phyloP scores from a whole-genome alignment of 2,888 invertebrate genomes.

The Dynastes grantii region DNA sequence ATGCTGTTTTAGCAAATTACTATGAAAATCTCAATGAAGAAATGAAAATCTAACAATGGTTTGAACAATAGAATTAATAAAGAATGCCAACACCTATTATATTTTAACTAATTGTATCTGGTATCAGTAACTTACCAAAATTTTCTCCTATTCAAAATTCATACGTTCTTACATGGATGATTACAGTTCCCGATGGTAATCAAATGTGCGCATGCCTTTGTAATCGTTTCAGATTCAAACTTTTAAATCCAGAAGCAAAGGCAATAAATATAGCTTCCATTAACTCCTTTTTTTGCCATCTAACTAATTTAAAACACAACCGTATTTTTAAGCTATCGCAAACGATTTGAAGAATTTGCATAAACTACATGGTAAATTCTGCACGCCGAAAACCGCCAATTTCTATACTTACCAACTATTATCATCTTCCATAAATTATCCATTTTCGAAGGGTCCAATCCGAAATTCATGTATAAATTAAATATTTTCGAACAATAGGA shows the following conservation, averaged over 20 bases:
- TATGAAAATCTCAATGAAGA: too few relatives aligned
- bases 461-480: conserved; percentile 36
- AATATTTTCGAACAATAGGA: conserved; percentile 20
- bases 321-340: background rate
- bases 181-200: too few relatives aligned
- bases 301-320: background rate
- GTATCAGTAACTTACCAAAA: too few relatives aligned
- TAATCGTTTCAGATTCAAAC: too few relatives aligned
- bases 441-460: background rate
- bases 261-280: background rate
- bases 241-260: background rate
- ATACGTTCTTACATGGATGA: too few relatives aligned
- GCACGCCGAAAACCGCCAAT: background rate
- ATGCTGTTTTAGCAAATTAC: too few relatives aligned
- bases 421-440: conserved; percentile 8
- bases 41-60: too few relatives aligned
- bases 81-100: too few relatives aligned
- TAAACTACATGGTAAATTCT: background rate
- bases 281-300: background rate
- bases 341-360: conserved; percentile 6
- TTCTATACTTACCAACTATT: background rate
- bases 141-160: too few relatives aligned
- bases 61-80: too few relatives aligned
- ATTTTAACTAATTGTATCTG: too few relatives aligned
- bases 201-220: too few relatives aligned